Conservation (phyloP, 1,140 invertebrate species). For the Diuraphis noxia region DNA sequence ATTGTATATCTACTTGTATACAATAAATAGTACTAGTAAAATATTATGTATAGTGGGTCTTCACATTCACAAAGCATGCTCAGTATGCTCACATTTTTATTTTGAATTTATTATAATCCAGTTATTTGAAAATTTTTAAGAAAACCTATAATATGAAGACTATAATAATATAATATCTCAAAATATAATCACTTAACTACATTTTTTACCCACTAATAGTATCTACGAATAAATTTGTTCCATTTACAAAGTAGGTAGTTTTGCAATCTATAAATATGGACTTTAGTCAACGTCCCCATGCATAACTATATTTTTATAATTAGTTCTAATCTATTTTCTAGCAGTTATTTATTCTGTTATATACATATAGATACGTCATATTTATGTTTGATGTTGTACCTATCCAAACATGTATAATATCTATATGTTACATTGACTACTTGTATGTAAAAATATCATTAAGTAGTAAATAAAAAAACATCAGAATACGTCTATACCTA, state of each 20-base stretch:
- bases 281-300: neutral
- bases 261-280: neutral
- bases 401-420: neutral
- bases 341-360: neutral
- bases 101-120: neutral
- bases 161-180: no score
- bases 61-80: neutral
- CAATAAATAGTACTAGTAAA: neutral
- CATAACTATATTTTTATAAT: neutral
- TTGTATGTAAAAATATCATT: neutral
- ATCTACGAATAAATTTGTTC: no score
- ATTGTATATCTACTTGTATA: no score
- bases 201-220: no score
- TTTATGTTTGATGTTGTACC: neutral
- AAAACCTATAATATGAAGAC: no score
- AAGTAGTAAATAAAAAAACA: neutral
- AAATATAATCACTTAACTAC: no score
- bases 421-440: neutral
- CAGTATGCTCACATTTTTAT: neutral
- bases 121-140: no score
- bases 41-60: neutral
- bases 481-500: neutral
- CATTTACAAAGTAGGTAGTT: no score
- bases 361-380: no score
- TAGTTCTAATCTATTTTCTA: neutral